Percentiles rank a stretch among this genome's conserved stretches.
Evolutionary conservation across 2,888 invertebrate species (phyloP).

Genomic region (Caenorhabditis plicata): DNA sequence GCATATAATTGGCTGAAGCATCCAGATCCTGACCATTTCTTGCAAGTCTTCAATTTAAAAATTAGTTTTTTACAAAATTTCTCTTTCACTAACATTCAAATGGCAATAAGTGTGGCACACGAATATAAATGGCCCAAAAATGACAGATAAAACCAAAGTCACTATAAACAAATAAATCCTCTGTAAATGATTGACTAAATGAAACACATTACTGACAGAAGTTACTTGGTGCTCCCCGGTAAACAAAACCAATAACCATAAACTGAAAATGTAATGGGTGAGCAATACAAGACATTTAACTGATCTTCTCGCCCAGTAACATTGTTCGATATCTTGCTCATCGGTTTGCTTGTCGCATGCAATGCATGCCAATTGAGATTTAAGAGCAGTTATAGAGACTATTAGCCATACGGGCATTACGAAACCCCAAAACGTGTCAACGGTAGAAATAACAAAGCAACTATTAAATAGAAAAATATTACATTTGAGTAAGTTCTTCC

Average conservation of each 20-base stretch:
- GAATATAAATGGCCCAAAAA: conserved; percentile 44
- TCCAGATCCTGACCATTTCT: conserved; percentile 35
- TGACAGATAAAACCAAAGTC: conserved; percentile 10
- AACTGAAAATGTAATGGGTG: conserved; percentile 26
- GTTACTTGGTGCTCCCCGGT: conserved; percentile 34
- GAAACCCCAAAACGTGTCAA: conserved; percentile 46
- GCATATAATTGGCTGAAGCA: conserved; percentile 33
- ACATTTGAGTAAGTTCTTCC: neutral
- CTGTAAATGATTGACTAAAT: conserved; percentile 8
- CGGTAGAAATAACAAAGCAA: conserved; percentile 39
- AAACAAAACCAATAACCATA: conserved; percentile 36
- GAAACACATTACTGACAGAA: neutral
- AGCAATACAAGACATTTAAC: conserved; percentile 29
- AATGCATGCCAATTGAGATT: conserved; percentile 44
- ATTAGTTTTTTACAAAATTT: neutral
- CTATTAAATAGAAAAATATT: conserved; percentile 11
- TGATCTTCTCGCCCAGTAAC: conserved; percentile 45
- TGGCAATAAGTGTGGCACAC: conserved; percentile 45
- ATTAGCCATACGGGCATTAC: conserved; percentile 48
- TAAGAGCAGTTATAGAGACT: conserved; percentile 27
- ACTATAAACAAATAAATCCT: conserved; percentile 35
- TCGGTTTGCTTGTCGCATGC: conserved; percentile 39
- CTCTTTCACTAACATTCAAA: conserved; percentile 22
- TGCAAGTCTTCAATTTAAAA: conserved; percentile 27
- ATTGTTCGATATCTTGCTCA: conserved; percentile 37